Base-by-base conservation (phyloP, 2,113 vertebrate genomes). In the Hystrix cristata region DNA sequence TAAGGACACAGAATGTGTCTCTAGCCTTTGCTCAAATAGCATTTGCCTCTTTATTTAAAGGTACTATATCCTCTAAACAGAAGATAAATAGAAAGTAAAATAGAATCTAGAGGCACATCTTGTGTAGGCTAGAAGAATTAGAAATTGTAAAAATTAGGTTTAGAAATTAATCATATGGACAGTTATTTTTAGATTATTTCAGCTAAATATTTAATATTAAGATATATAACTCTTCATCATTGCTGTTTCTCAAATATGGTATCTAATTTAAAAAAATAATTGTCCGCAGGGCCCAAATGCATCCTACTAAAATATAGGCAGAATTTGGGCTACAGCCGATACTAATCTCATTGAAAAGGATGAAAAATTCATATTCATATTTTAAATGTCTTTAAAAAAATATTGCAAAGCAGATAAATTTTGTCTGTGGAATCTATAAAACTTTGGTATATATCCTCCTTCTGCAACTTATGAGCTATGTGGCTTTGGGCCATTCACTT, bases 41-140 rank as follows among this genome's bases (percentile, higher is more conserved):
- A 96, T 94, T 97, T 96, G 96, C 94, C 87, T 97, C 96, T 96
- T 97, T 97, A 95, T 97, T 98, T 96, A 97, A 98, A 97, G 94
- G 96, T 97, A 97, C 96, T 94, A 92, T 88, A 96, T 96, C 90
- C 81, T 96, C 90, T 87, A 97, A 97, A 95, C 76, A 96, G 97
- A 96, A 85, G 85, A 95, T 86, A 96, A 97, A 96, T 87, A 90
- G 96, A 82, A 87, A 94, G 65, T 92, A 87, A 91, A 94, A 87
- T 90, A 93, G 96, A 93, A 95, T 90, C 57, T 31, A 78, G 74
- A 93, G 87, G 25, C 53, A 95, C 59, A 92, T 65, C 94, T 76
- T 48, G 62, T 29, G 43, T 57, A 87, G 90, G 72, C n/a, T n/a
- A 69, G 92, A 97, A 82, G 78, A 92, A 94, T 93, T 86, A 94